These are phyloP conservation scores for Periophthalmodon schlosseri DNA, from an alignment of 2,113 vertebrate species.

Conservation along the genomic window DNA sequence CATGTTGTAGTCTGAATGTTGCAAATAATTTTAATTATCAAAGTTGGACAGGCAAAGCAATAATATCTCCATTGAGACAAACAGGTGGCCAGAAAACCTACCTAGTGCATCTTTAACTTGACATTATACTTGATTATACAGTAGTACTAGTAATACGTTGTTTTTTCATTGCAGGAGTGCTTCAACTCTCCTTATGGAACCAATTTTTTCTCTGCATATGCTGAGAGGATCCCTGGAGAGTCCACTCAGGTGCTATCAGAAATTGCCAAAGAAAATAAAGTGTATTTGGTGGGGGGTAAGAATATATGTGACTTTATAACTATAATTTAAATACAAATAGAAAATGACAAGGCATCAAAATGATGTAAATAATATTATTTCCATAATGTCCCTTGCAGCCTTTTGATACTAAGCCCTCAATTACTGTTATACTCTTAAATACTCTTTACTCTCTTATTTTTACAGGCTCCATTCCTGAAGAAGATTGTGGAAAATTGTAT, in stretches of 20 bases:
- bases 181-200: slow-evolving; percentile 97
- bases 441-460: neutral
- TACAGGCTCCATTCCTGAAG: slow-evolving; percentile 93
- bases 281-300: slow-evolving; percentile 93
- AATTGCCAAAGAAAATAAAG: slow-evolving; percentile 83
- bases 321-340: neutral
- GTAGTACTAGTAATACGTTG: too few species aligned
- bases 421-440: too few species aligned
- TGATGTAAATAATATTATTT: neutral
- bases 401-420: neutral
- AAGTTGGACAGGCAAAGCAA: too few species aligned
- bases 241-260: slow-evolving; percentile 87
- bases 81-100: too few species aligned
- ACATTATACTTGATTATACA: too few species aligned
- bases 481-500: slow-evolving; percentile 89
- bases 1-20: too few species aligned
- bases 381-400: neutral
- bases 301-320: neutral
- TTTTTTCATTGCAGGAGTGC: slow-evolving; percentile 82
- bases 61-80: too few species aligned
- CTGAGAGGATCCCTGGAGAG: slow-evolving; percentile 93
- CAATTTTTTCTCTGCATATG: slow-evolving; percentile 85
- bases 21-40: too few species aligned
- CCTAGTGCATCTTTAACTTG: too few species aligned
- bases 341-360: neutral